Evolutionary conservation across 2,113 vertebrate species (phyloP).

Genomic region (Oxygymnocypris stewartii): DNA sequence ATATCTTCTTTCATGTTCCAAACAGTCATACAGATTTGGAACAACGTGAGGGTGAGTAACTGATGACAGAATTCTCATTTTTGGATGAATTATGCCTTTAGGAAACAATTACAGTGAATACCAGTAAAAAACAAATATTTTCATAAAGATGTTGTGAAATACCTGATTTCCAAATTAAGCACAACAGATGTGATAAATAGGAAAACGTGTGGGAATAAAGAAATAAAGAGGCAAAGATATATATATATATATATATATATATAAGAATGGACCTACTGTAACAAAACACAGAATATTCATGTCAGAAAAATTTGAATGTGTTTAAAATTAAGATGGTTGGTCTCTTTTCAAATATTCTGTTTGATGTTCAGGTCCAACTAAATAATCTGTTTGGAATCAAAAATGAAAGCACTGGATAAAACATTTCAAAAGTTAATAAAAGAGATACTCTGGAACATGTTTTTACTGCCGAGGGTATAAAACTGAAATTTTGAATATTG

Average conservation of each 20-base stretch:
- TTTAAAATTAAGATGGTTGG: slow-evolving; percentile 36
- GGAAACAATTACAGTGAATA: neutral
- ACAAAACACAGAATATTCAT: slow-evolving; percentile 19
- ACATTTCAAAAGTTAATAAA: slow-evolving; percentile 44
- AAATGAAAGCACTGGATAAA: slow-evolving; percentile 29
- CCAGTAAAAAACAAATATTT: neutral
- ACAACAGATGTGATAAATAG: neutral
- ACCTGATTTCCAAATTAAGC: neutral
- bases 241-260: too few relatives aligned
- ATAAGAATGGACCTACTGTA: neutral
- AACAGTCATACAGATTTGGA: neutral
- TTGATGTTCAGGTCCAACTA: slow-evolving; percentile 49
- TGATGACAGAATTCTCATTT: neutral
- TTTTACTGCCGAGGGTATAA: slow-evolving; percentile 43
- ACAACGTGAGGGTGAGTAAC: neutral
- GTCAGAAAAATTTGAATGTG: slow-evolving; percentile 9
- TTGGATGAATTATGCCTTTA: neutral
- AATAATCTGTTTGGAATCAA: slow-evolving; percentile 50
- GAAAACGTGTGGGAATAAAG: neutral
- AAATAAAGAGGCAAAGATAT: neutral
- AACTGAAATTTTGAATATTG: slow-evolving; percentile 49
- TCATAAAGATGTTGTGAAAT: neutral
- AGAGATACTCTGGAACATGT: slow-evolving; percentile 40
- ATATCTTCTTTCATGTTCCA: neutral
- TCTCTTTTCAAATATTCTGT: slow-evolving; percentile 56